Evolutionary conservation across 2,888 invertebrate genomes (phyloP).

Genomic region (Phasia obesa): DNA sequence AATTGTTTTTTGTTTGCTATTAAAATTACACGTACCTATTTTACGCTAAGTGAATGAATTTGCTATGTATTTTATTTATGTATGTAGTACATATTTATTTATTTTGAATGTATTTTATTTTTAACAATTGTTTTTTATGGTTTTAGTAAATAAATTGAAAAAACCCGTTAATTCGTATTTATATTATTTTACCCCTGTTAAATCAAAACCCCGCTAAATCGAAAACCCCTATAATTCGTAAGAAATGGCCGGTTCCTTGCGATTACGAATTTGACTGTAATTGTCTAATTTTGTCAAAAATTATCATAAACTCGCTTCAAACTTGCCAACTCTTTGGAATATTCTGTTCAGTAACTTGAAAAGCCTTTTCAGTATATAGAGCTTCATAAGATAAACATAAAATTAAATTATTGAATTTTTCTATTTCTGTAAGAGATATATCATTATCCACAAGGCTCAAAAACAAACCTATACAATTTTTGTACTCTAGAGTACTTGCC

Average conservation of each 20-base stretch:
- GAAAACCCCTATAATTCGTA: constrained; percentile 20
- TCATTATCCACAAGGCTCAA: no score
- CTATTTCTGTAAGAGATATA: no score
- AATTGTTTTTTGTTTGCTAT: not conserved
- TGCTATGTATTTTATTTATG: not conserved
- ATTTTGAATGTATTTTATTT: constrained; percentile 5
- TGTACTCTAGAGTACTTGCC: no score
- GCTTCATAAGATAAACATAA: no score
- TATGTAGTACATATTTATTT: no score
- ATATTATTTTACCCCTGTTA: constrained; percentile 18
- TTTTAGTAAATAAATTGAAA: constrained; percentile 22
- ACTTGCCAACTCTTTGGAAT: no score
- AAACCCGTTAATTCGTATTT: constrained; percentile 3
- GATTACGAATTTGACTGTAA: constrained; percentile 35
- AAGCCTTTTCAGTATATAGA: no score
- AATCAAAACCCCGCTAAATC: constrained; percentile 19
- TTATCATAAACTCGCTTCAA: no score
- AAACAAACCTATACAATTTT: no score
- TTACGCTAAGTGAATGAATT: not conserved
- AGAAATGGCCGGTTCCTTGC: constrained; percentile 23
- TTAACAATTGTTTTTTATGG: constrained; percentile 23
- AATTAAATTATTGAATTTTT: no score
- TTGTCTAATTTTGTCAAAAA: no score
- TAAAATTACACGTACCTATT: not conserved
- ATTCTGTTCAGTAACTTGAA: no score